Conservation (phyloP, 2,797 vertebrate species). For the Girardinus metallicus region DNA sequence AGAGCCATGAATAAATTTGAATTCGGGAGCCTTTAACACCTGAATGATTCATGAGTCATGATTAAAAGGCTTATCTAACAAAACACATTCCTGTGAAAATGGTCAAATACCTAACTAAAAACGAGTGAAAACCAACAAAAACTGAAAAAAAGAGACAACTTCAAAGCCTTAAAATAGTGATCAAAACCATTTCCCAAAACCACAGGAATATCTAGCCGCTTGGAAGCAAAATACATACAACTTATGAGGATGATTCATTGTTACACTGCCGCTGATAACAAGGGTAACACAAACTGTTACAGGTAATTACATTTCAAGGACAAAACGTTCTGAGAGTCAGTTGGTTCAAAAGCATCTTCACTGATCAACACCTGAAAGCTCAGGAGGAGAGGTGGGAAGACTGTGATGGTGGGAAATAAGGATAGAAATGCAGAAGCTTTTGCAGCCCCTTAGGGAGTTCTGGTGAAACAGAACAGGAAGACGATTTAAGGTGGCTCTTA, state of each 20-base stretch:
- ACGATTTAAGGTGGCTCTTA: constrained; percentile 66
- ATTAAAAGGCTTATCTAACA: neutral
- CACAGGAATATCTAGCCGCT: neutral
- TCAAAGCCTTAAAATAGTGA: neutral
- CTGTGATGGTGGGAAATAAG: neutral
- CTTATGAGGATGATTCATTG: neutral
- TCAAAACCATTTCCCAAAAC: neutral
- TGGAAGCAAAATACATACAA: neutral
- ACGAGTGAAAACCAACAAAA: neutral
- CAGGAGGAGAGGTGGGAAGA: neutral
- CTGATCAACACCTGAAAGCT: neutral
- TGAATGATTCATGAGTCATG: neutral
- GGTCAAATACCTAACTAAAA: neutral
- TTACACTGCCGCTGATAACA: neutral
- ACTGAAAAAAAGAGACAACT: neutral
- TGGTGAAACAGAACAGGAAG: neutral
- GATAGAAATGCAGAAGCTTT: neutral
- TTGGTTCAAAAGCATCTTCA: neutral
- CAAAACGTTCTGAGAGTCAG: neutral
- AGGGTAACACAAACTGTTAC: neutral
- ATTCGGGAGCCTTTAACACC: neutral
- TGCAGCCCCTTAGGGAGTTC: neutral
- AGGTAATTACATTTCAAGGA: neutral
- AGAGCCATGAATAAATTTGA: neutral
- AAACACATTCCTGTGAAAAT: neutral